Evolutionary conservation across 2,113 vertebrate species (phyloP), one percentile per base, ranked within the genome.

Genomic region (Phycodurus eques): DNA sequence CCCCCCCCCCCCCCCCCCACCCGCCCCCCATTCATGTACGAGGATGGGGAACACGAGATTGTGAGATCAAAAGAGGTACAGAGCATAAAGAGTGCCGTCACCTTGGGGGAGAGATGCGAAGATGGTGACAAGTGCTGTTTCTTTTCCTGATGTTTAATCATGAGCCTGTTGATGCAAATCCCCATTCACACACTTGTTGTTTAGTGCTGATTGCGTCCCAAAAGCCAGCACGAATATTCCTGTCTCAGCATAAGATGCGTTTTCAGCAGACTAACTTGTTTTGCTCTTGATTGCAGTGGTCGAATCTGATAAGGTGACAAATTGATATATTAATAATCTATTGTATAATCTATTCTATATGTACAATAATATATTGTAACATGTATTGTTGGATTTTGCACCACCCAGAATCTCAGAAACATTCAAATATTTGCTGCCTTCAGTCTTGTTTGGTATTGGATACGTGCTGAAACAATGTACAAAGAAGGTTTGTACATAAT

Each of bases 71-170:
- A 81, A 72, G 81, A 76, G 53, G 69, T 61, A 59, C 5, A 31
- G 73, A 54, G 75, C 60, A 53, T 56, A 6, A 0, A 76, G 74
- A 80, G 72, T 47, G 17, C 47, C 61, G 66, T 88, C 88, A 92
- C 89, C 90, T 89, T 87, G 85, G 75, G 71, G 71, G 57, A 76
- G 83, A 74, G 82, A 72, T 61, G 22, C 2, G 49, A 74, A 71
- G 64, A 75, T 43, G 56, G 79, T 84, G 82, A 81, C 31, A 75
- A 76, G 73, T 15, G 56, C 51, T 11, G 49, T 47, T 75, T 57
- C 46, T 44, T 72, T 64, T 27, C 71, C 73, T 83, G 71, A 84
- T 88, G 82, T 90, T 90, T 88, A 91, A 90, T 91, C 89, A 86
- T 87, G 83, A 90, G 80, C 76, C 71, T 56, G 79, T 68, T 81